Evolutionary conservation across 2,888 invertebrate genomes (phyloP), one percentile per base, ranked within the genome.

Genomic region (Ephialtes manifestator): DNA sequence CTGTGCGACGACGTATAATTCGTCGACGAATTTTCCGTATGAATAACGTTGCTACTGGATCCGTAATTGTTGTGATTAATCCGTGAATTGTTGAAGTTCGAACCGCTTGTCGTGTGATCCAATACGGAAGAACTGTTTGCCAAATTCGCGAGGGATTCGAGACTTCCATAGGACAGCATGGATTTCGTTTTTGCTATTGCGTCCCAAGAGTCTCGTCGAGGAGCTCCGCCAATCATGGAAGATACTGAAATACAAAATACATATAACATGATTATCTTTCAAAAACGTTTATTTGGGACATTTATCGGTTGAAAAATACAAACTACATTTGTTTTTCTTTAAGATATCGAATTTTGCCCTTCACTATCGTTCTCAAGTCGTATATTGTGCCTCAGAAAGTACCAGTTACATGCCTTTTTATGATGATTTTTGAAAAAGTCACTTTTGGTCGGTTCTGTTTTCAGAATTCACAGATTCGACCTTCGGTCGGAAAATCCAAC

Each of bases 191-290:
- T 97, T 79, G 97, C 97, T 79, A 97, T 96, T 7, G 97, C 96
- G 91, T 98, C 97, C 97, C 97, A 97, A 31, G 97, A 97, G 90
- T 97, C 97, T 72, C 96, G 95, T 82, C 97, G 95, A 0, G 95
- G 94, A 4, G 95, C 93, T 0, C 95, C 95, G 39, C 95, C 95
- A 83, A 95, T 95, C 88, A 95, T 93, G 1, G 96, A 95, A 0
- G 96, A 96, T 3, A 96, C 96, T 91, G 95, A 75, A 88, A 28
- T 24, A 58, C 11, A 55, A 24, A 55, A 24, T 53, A 51, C 85
- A 11, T 11, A 2, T 58, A 24, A 58, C 8, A 70, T 24, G 24
- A 24, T 24, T 1, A 24, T 24, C 24, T 24, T 24, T 24, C 24
- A 2, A 24, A 1, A 24, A 24, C 24, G 24, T 24, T 24, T 2